These are phyloP conservation scores for Nomada goodeniana DNA, from an alignment of 2,888 invertebrate species.

Conservation along the genomic window DNA sequence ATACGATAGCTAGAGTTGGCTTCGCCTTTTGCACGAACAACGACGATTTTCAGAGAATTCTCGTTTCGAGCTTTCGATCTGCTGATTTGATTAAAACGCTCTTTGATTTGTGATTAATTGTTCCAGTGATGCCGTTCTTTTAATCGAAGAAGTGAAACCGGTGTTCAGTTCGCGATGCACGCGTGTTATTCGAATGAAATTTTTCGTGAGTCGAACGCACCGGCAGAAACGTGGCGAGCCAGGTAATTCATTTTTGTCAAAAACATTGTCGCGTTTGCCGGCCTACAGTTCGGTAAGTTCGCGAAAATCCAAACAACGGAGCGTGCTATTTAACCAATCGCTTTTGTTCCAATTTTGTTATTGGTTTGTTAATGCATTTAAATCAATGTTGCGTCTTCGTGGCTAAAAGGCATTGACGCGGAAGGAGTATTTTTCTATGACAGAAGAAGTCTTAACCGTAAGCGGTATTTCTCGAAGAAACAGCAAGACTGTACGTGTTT, in stretches of 20 bases:
- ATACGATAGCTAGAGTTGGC: slow-evolving; percentile 20
- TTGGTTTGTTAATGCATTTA: background rate
- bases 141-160: background rate
- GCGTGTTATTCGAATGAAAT: slow-evolving; percentile 44
- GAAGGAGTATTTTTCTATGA: background rate
- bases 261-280: slow-evolving; percentile 24
- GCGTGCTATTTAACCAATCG: background rate
- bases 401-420: background rate
- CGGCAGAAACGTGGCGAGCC: background rate
- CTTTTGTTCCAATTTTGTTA: background rate
- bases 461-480: slow-evolving; percentile 24
- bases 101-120: background rate
- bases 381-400: background rate
- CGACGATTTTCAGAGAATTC: slow-evolving; percentile 10
- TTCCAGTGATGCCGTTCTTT: too few species aligned
- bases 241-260: slow-evolving; percentile 40
- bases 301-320: slow-evolving; percentile 7
- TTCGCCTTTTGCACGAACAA: background rate
- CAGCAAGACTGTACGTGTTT: background rate
- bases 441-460: too few species aligned
- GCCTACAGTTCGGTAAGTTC: background rate
- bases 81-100: background rate
- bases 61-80: background rate
- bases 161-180: background rate
- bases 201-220: slow-evolving; percentile 15